Evolutionary conservation across 2,797 vertebrate species (phyloP).

Genomic region (Enteromius thamalakanensis): DNA sequence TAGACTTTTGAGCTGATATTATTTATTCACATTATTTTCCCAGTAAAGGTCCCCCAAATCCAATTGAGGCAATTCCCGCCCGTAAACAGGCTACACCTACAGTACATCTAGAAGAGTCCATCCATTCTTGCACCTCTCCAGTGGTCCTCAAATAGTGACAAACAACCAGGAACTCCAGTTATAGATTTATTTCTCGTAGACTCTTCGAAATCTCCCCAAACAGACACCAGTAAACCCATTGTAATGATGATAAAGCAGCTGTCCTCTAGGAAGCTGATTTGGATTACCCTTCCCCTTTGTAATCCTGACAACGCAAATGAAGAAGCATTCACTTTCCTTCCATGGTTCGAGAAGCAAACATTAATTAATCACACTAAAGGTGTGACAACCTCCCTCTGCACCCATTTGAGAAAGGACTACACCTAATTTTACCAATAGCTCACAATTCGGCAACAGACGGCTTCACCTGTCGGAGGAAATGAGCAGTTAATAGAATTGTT

Average conservation of each 20-base stretch:
- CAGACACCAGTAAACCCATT: constrained; percentile 64
- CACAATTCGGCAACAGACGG: constrained; percentile 45
- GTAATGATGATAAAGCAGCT: constrained; percentile 78
- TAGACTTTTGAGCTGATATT: neutral
- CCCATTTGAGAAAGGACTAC: constrained; percentile 55
- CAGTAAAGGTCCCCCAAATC: neutral
- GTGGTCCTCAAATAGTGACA: constrained; percentile 3
- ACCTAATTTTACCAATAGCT: constrained; percentile 59
- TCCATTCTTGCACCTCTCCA: constrained; percentile 2
- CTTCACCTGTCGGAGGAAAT: constrained; percentile 8
- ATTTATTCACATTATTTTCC: neutral
- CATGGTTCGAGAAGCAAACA: constrained; percentile 66
- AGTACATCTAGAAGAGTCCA: neutral
- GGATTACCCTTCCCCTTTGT: constrained; percentile 73
- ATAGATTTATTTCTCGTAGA: constrained; percentile 66
- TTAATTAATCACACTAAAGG: constrained; percentile 71
- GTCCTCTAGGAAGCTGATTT: constrained; percentile 71
- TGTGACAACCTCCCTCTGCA: constrained; percentile 58
- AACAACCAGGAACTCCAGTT: constrained; percentile 44
- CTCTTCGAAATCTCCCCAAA: constrained; percentile 64
- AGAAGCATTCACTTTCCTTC: constrained; percentile 69
- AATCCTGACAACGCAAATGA: constrained; percentile 74
- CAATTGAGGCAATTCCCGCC: neutral
- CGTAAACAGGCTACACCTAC: neutral
- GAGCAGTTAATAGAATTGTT: constrained; percentile 13